These are phyloP conservation scores for Cyclura pinguis DNA, from an alignment of 2,797 vertebrate species.

Conservation along the genomic window DNA sequence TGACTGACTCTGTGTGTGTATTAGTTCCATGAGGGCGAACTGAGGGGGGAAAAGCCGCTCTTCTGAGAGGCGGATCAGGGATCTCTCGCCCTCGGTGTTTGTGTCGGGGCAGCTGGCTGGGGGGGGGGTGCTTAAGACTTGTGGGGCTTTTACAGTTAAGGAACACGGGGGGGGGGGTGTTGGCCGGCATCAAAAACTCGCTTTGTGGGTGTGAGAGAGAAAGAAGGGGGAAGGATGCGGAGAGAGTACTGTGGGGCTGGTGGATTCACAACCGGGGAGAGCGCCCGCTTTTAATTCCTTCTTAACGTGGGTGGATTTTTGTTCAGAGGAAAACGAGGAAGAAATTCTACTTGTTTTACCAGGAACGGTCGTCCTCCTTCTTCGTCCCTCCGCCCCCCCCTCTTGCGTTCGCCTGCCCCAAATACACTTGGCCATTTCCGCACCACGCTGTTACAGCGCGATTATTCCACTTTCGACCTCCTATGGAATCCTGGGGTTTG, in stretches of 20 bases:
- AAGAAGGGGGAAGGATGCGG: neutral
- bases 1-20: neutral
- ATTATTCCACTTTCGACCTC: too few relatives aligned
- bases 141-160: too few relatives aligned
- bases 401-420: too few relatives aligned
- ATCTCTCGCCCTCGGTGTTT: neutral
- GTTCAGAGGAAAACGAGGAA: neutral
- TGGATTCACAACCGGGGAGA: too few relatives aligned
- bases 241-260: neutral
- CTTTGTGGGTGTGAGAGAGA: neutral
- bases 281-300: neutral
- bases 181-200: neutral
- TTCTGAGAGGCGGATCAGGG: neutral
- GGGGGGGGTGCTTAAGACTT: neutral
- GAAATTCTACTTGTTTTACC: neutral
- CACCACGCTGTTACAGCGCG: too few relatives aligned
- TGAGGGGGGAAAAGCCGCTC: neutral
- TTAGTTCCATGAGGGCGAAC: neutral
- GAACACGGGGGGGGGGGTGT: neutral
- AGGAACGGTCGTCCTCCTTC: neutral
- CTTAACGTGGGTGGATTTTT: neutral
- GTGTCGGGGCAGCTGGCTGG: too few relatives aligned
- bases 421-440: neutral
- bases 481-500: too few relatives aligned
- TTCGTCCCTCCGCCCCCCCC: fast-evolving